Conservation (phyloP, 2,888 invertebrate species). For the Synanthedon andrenaeformis region DNA sequence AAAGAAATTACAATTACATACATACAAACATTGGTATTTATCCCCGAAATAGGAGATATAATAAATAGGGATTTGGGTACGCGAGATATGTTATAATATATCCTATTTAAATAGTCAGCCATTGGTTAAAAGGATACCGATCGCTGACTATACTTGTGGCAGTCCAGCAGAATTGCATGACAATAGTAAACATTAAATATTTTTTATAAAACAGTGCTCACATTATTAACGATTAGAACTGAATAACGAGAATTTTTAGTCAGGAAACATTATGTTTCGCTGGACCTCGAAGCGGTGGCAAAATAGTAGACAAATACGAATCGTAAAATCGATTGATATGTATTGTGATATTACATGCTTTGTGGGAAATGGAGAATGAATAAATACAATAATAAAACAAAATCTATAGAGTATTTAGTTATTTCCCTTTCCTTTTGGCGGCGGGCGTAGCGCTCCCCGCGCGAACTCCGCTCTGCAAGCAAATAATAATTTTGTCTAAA, state of each 20-base stretch:
- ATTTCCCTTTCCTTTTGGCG: constrained; percentile 66
- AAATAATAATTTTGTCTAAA: too few relatives aligned
- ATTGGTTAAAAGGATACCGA: too few relatives aligned
- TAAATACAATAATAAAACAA: constrained; percentile 59
- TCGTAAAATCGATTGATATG: constrained; percentile 42
- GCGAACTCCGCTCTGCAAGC: constrained; percentile 39
- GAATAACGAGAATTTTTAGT: too few relatives aligned
- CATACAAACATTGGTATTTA: constrained; percentile 35
- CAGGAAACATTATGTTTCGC: too few relatives aligned
- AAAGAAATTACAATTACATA: constrained; percentile 44
- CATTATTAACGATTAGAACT: too few relatives aligned
- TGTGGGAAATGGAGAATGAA: constrained; percentile 57
- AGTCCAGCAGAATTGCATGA: too few relatives aligned
- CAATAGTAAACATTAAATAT: too few relatives aligned
- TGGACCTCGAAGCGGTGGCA: background rate
- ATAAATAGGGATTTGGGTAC: background rate
- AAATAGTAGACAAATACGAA: background rate
- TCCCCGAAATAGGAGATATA: constrained; percentile 18
- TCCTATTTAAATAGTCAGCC: too few relatives aligned
- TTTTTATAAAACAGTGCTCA: too few relatives aligned
- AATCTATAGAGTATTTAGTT: constrained; percentile 44
- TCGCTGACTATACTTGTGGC: too few relatives aligned
- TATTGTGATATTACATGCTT: constrained; percentile 67
- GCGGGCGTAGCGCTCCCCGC: constrained; percentile 61
- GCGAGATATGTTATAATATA: background rate